Evolutionary conservation across 2,113 vertebrate genomes (phyloP), one percentile per base, ranked within the genome.

Genomic region (Planiliza haematocheilus): DNA sequence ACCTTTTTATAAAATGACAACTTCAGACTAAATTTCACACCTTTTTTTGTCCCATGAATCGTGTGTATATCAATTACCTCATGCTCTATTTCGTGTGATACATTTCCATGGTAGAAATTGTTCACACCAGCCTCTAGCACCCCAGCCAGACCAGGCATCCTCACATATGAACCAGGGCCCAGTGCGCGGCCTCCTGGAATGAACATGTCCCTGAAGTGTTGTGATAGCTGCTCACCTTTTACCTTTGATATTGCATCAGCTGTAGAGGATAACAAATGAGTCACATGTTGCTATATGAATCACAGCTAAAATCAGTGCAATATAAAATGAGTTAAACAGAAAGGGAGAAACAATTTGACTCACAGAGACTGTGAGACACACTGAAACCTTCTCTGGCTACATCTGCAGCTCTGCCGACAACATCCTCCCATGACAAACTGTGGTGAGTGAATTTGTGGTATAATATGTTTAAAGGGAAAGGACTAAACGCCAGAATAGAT

Each of bases 381-480:
- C 95, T 97, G 77, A 97, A 96, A 72, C 96, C 96, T 1, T 93
- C 89, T 75, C 88, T 93, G 70, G 96, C 95, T 0, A 97, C 89
- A n/a, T 59, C 10, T 0, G 95, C 94, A 0, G 71, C 90, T 3
- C 95, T 93, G 64, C 88, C 78, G 77, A 96, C 88, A 70, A 97
- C 82, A 81, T 96, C 79, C 1, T 91, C 86, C 96, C 96, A 97
- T 0, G 90, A 90, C 30, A 96, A 82, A 46, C 96, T 97, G 71
- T 37, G n/a, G 24, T 30, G 24, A 68, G 17, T 38, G 36, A 37
- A 46, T 43, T 43, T 62, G 14, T 20, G 24, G 14, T 10, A 8
- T 57, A 16, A 62, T 2, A 12, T 10, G 0, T 74, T 14, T n/a
- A n/a, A n/a, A n/a, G 12, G 4, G 61, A 34, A 45, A 61, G 20